Percentiles rank a stretch among this genome's conserved stretches.
These are phyloP conservation scores for Pteronotus mesoamericanus DNA, from an alignment of 2,797 vertebrate genomes.

Conservation along the genomic window DNA sequence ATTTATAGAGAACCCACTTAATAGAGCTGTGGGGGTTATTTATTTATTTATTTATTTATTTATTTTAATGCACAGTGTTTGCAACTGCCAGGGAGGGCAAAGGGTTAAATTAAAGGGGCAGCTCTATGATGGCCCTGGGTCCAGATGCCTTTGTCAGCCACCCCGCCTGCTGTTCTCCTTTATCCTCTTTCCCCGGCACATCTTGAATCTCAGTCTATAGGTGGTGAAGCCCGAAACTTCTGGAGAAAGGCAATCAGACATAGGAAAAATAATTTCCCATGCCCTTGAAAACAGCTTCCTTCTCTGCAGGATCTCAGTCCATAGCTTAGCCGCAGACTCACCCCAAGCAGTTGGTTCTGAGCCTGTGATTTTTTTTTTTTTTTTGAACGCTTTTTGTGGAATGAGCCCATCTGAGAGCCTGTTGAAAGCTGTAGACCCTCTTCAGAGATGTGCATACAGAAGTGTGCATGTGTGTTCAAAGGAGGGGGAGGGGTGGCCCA, in stretches of 20 bases:
- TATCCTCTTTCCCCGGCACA: not conserved
- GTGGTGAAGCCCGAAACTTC: not conserved
- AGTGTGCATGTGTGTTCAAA: rapidly evolving
- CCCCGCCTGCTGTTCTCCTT: not conserved
- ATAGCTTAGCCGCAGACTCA: not conserved
- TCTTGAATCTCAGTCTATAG: too few relatives aligned
- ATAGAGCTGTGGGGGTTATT: too few relatives aligned
- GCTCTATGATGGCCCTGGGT: not conserved
- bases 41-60: not conserved
- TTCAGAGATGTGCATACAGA: not conserved
- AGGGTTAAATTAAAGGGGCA: not conserved
- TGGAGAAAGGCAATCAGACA: not conserved
- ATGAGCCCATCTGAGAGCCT: not conserved
- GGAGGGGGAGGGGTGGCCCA: rapidly evolving
- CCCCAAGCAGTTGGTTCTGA: not conserved
- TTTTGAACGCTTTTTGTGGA: not conserved
- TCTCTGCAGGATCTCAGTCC: not conserved
- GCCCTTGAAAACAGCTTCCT: not conserved
- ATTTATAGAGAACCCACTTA: not conserved
- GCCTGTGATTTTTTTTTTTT: not conserved
- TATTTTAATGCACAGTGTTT: not conserved
- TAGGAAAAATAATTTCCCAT: not conserved
- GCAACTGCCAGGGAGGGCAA: not conserved
- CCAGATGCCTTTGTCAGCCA: not conserved
- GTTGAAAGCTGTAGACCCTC: not conserved